Evolutionary conservation across 2,888 invertebrate species (phyloP), one percentile per base, ranked within the genome.

Genomic region (Oligia latruncula): DNA sequence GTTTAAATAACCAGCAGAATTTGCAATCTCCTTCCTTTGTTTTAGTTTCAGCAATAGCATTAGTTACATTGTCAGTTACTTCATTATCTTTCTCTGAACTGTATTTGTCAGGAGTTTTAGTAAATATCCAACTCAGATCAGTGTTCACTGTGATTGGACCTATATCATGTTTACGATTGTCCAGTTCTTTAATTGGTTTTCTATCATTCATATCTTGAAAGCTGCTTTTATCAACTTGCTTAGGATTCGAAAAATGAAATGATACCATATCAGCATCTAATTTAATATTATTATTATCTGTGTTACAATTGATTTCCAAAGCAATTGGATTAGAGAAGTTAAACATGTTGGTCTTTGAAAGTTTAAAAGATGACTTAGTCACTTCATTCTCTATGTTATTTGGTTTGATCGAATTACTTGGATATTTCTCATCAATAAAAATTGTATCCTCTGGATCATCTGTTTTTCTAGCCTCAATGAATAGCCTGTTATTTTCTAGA

Each of bases 1-100:
- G 80, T 72, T 82, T 82, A 62, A 94, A 95, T 43, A 95, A 49
- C 93, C 94, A 95, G 75, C 95, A 95, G 78, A 82, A 83, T 67
- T 91, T 90, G 77, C 95, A 94, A 23, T 83, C 66, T 15, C 17
- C 60, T 68, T 40, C 60, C 2, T 77, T 76, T 78, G 40, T 55
- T 66, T 68, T 8, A 3, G 65, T 4, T 1, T 60, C 58, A 60
- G 17, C 17, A 49, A 29, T 15, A 40, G 1, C 17, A 35, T 46
- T 23, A 40, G n/a, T 62, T 8, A 49, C 2, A 58, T 66, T 40
- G 13, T 29, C 20, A 43, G 15, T 67, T 23, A 15, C 35, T 65
- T 60, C 43, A 40, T 29, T 55, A 46, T 62, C 5, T 0, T 49
- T 43, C 0, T 23, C 8, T n/a, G 17, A 5, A 0, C n/a, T 40